Evolutionary conservation across 1,140 invertebrate species (phyloP), one percentile per base, ranked within the genome.

Genomic region (Drosophila insularis): DNA sequence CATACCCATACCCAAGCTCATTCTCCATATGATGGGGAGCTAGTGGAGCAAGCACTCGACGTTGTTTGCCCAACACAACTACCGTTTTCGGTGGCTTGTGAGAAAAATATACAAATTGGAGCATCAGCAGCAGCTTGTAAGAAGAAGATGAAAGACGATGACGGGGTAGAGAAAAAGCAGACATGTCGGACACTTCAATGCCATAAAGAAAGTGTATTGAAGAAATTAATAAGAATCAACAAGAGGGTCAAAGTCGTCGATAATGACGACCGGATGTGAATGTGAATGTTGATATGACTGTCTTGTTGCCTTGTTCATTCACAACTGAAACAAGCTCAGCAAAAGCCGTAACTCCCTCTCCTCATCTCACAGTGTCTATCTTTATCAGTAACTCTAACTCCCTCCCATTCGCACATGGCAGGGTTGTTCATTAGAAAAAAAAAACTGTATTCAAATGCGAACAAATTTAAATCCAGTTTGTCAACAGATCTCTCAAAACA

Each of bases 81-180:
- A 89, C 84, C 84, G 84, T 89, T 89, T 75, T 89, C 80, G 85
- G 85, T 89, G 84, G 84, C 80, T 87, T 89, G 85, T 89, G 84
- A 89, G 85, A 89, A 89, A 86, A 87, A 87, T 82, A 87, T 86
- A 81, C 78, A 85, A 87, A 53, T 35, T 55, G 59, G 64, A 68
- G 59, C 72, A 61, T 37, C 8, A 43, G 19, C 13, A 56, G 50
- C 32, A 73, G 39, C n/a, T 2, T 27, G 6, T 27, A 39, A 46
- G 68, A 46, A 50, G 4, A 27, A 7, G 17, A 19, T 23, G 1
- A 50, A 21, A n/a, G 11, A 19, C 2, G 54, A 23, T 32, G 64
- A 5, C n/a, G 21, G 21, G 19, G 10, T 11, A 40, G 10, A 46
- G 37, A 31, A 46, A 40, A 63, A 14, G 68, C 58, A 56, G 66